A percentile compares a stretch with the other conserved stretches of the same genome.
Evolutionary conservation across 2,113 vertebrate genomes (phyloP).

Genomic region (Motacilla tschutschensis): DNA sequence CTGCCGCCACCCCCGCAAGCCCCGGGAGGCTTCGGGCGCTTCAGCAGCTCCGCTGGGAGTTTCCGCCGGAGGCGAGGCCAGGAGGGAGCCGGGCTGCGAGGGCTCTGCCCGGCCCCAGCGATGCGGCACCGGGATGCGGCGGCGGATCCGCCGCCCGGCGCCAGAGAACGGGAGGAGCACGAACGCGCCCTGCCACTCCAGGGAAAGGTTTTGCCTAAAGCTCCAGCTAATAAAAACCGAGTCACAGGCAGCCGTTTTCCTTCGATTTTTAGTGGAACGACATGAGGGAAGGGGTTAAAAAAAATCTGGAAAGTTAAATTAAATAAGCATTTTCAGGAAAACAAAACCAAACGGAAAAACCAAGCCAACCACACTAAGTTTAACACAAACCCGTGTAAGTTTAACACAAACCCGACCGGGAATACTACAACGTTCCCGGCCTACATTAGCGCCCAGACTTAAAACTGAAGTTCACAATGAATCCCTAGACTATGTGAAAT

Average conservation of each 20-base stretch:
- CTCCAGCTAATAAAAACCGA: not conserved
- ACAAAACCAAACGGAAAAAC: not conserved
- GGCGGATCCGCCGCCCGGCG: not conserved
- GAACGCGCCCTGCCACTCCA: not conserved
- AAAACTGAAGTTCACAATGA: not conserved
- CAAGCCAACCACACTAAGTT: not conserved
- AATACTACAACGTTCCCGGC: not conserved
- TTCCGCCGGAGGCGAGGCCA: not conserved
- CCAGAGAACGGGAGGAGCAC: not conserved
- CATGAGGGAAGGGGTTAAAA: not conserved
- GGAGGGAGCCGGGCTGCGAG: not conserved
- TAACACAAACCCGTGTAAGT: not conserved
- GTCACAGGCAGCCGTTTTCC: not conserved
- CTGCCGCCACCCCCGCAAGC: not conserved
- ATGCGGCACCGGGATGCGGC: not conserved
- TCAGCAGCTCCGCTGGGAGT: not conserved
- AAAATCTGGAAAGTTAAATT: fast-evolving
- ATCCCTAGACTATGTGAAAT: not conserved
- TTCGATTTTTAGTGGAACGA: not conserved
- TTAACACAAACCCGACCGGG: not conserved
- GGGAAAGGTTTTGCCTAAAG: not conserved
- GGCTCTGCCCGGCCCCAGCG: not conserved
- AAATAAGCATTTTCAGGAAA: not conserved
- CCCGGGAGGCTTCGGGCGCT: not conserved
- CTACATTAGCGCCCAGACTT: not conserved